phyloP scores from a whole-genome alignment of 2,113 vertebrate genomes.

The human (Homo sapiens) region GRCh38 chr11:129184001-129184500 shows the following conservation, averaged over 20 bases:
- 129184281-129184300: neutral
- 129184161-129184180: slow-evolving; percentile 19
- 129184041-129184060: neutral
- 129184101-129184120: neutral
- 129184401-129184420: neutral
- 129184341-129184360: neutral
- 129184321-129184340: neutral
- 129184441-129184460: neutral
- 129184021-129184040: neutral
- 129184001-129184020: neutral
- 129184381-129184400: neutral
- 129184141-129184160: slow-evolving; percentile 43
- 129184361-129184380: neutral
- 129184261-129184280: neutral
- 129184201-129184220: neutral
- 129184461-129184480: neutral
- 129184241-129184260: neutral
- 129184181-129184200: neutral
- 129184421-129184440: neutral
- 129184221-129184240: neutral
- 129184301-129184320: neutral
- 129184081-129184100: neutral
- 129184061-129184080: neutral
- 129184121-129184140: neutral
- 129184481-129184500: slow-evolving; percentile 16